phyloP scores from a whole-genome alignment of 2,888 invertebrate genomes.

The Lasius fuliginosus region DNA sequence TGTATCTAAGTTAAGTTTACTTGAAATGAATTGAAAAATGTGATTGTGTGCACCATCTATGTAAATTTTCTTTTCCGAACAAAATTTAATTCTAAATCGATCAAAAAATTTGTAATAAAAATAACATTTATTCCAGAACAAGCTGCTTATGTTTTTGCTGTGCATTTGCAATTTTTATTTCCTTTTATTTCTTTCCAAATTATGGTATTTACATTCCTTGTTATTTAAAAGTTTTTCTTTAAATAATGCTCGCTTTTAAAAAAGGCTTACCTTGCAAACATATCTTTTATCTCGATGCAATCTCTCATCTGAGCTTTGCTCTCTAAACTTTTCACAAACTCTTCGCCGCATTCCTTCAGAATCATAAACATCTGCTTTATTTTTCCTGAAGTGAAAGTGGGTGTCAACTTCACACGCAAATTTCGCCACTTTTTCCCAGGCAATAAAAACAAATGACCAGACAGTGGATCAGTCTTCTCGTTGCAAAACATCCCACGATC shows the following conservation, averaged over 20 bases:
- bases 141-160: no score
- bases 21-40: not conserved
- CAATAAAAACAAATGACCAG: conserved; percentile 78
- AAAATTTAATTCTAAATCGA: no score
- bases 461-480: conserved; percentile 79
- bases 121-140: no score
- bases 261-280: not conserved
- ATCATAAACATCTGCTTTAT: conserved; percentile 82
- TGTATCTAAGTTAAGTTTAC: not conserved
- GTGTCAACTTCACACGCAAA: conserved; percentile 82
- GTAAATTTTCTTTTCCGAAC: no score
- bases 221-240: not conserved
- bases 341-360: conserved; percentile 75
- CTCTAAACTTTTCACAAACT: conserved; percentile 64
- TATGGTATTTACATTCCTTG: not conserved
- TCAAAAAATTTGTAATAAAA: no score
- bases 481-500: conserved; percentile 81
- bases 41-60: not conserved
- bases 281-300: conserved; percentile 68
- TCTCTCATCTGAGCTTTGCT: conserved; percentile 50
- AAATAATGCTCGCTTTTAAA: not conserved
- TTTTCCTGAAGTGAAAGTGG: conserved; percentile 84
- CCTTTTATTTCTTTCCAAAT: not conserved
- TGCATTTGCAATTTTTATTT: no score
- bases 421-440: conserved; percentile 82